Evolutionary conservation across 2,888 invertebrate genomes (phyloP).

Genomic region (Eudasyphora cyanicolor): DNA sequence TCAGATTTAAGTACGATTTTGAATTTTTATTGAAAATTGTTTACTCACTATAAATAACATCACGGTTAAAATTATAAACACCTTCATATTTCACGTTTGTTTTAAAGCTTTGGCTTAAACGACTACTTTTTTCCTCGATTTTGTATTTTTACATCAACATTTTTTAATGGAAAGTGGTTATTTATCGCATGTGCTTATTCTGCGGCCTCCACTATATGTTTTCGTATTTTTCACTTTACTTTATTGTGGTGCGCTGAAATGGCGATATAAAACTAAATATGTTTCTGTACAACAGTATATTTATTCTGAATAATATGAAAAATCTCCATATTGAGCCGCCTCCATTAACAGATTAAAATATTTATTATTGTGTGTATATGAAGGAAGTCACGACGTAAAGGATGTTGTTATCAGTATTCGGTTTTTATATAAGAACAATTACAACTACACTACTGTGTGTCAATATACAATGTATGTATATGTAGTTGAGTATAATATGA

Average conservation of each 20-base stretch:
- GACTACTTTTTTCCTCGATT: slow-evolving; percentile 18
- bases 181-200: slow-evolving; percentile 9
- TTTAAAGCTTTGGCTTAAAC: slow-evolving; percentile 10
- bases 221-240: neutral
- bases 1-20: too few relatives aligned
- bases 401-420: slow-evolving; percentile 68
- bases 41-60: slow-evolving; percentile 62
- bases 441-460: slow-evolving; percentile 31
- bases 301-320: slow-evolving; percentile 48
- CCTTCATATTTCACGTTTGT: slow-evolving; percentile 56
- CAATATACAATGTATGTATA: slow-evolving; percentile 1
- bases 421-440: slow-evolving; percentile 32
- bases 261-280: slow-evolving; percentile 63
- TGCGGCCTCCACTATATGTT: neutral
- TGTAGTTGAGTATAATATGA: neutral
- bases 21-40: neutral
- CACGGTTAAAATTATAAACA: slow-evolving; percentile 45
- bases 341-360: slow-evolving; percentile 61
- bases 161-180: neutral
- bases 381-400: slow-evolving; percentile 70
- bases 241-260: slow-evolving; percentile 52
- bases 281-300: slow-evolving; percentile 29
- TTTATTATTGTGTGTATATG: slow-evolving; percentile 51
- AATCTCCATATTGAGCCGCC: slow-evolving; percentile 40
- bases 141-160: slow-evolving; percentile 39